Evolutionary conservation across 2,888 invertebrate species (phyloP), one percentile per base, ranked within the genome.

Genomic region (Hirtodrosophila histrioides): DNA sequence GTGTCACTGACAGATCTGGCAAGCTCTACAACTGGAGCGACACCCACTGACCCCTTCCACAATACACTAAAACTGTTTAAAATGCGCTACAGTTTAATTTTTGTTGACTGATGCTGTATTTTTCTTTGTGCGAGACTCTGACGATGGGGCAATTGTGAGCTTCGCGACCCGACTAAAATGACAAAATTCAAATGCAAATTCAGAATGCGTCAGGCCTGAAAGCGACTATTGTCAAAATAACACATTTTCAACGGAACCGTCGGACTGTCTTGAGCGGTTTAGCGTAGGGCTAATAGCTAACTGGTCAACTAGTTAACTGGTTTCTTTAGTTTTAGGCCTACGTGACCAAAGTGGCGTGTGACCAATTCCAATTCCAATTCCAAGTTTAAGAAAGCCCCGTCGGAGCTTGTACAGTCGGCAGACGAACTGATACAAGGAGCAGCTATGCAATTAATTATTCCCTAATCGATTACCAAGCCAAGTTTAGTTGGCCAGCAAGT

Each of bases 251-350:
- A 33, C 54, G 50, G n/a, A 44, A 31, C 9, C 11, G 17, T 4
- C 41, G 9, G 9, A 54, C 11, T 29, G 43, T 17, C 24, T 17
- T 17, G 17, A 17, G 11, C 29, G n/a, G n/a, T n/a, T n/a, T n/a
- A n/a, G n/a, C n/a, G n/a, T n/a, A n/a, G n/a, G n/a, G 35, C 17
- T 35, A 53, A 48, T 31, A 27, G 37, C 29, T 23, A 11, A 11
- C 27, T 43, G 61, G 37, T 7, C 31, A 46, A 44, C 11, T 44
- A 36, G 50, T 64, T 55, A 78, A 82, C 83, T 65, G 83, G 84
- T 80, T 82, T 70, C 37, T 24, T 58, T 56, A 55, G 54, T 43
- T 58, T 60, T 68, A 68, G 69, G 83, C 37, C 78, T 88, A 88
- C 84, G 84, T 84, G 84, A 87, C 72, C 61, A 56, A 54, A 60